phyloP scores from a whole-genome alignment of 2,113 vertebrate species.

The Pagrus major region DNA sequence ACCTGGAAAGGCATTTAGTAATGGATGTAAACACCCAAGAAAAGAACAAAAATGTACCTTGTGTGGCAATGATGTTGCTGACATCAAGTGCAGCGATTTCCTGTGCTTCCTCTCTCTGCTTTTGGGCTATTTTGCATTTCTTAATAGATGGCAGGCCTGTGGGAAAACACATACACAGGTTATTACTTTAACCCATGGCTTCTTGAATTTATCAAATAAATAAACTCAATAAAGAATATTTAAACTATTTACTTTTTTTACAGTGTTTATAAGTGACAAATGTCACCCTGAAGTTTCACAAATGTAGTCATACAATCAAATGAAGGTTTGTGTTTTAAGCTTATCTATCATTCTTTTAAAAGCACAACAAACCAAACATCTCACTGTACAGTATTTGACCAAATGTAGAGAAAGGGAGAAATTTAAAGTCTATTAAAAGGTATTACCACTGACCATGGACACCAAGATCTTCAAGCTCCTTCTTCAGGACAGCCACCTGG shows the following conservation, averaged over 20 bases:
- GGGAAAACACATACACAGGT: neutral
- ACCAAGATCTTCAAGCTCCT: conserved; percentile 88
- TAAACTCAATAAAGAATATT: neutral
- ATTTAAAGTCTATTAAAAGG: neutral
- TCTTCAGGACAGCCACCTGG: conserved; percentile 82
- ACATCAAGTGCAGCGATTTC: conserved; percentile 89
- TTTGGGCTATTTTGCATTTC: conserved; percentile 86
- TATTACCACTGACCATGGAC: conserved; percentile 84
- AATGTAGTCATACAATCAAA: too few relatives aligned
- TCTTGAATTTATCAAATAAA: neutral
- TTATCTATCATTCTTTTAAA: too few relatives aligned
- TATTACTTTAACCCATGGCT: neutral
- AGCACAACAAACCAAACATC: neutral
- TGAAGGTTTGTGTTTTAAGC: neutral
- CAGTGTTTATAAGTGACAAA: neutral
- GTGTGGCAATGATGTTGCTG: conserved; percentile 87
- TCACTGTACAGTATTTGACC: too few relatives aligned
- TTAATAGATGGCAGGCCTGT: conserved; percentile 87
- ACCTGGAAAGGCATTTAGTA: neutral
- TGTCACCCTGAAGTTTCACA: neutral
- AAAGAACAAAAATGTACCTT: conserved; percentile 77
- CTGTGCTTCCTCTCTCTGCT: conserved; percentile 85
- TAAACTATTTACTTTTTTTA: neutral
- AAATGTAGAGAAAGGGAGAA: too few relatives aligned
- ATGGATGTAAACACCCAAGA: neutral